phyloP scores from a whole-genome alignment of 1,140 invertebrate genomes.

The Pararge aegeria region DNA sequence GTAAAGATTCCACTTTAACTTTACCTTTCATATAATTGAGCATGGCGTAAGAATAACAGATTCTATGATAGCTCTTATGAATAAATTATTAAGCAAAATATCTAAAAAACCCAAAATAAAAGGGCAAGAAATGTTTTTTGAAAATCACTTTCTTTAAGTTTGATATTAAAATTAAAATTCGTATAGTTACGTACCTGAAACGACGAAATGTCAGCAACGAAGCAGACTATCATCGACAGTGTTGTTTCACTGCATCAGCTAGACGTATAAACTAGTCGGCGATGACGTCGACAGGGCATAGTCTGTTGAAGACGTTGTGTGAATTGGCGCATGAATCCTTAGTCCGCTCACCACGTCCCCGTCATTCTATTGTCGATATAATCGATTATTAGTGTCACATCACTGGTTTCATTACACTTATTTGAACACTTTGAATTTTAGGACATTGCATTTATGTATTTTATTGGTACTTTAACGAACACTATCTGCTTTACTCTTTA shows the following conservation, averaged over 20 bases:
- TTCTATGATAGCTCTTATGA: no score
- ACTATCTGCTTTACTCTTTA: no score
- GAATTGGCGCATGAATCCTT: slow-evolving; percentile 41
- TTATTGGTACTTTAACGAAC: background rate
- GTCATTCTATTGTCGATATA: slow-evolving; percentile 30
- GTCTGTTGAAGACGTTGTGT: slow-evolving; percentile 36
- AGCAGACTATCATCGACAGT: slow-evolving; percentile 77
- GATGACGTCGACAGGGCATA: slow-evolving; percentile 52
- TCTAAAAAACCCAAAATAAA: no score
- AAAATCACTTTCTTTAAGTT: no score
- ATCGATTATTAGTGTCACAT: slow-evolving; percentile 21
- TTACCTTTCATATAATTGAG: background rate
- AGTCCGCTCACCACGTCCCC: slow-evolving; percentile 29
- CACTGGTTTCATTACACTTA: slow-evolving; percentile 9
- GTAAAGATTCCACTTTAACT: slow-evolving; percentile 28
- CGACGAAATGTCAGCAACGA: slow-evolving; percentile 71
- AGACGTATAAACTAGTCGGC: slow-evolving; percentile 54
- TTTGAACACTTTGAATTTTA: slow-evolving; percentile 25
- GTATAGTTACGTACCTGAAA: slow-evolving; percentile 61
- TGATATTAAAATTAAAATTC: no score
- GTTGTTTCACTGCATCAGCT: slow-evolving; percentile 65
- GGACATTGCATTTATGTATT: slow-evolving; percentile 3
- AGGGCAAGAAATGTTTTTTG: no score
- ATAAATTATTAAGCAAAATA: no score
- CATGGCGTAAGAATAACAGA: no score